Percentiles rank a stretch among this genome's conserved stretches.
phyloP scores from a whole-genome alignment of 2,797 vertebrate species.

The Urocyon cinereoargenteus region DNA sequence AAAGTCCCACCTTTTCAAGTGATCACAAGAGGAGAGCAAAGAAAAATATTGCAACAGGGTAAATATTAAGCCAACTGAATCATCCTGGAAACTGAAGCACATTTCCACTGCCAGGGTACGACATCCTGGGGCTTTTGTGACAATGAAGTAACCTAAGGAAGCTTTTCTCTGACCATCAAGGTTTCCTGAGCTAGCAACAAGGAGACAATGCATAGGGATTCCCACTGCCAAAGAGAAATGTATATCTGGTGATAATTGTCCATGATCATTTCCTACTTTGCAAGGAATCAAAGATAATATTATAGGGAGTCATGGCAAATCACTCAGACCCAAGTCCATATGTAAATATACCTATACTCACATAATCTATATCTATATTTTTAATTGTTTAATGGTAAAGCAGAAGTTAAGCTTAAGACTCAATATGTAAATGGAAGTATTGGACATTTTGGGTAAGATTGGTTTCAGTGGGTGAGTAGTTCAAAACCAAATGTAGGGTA shows the following conservation, averaged over 20 bases:
- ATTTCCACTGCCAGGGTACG: background rate
- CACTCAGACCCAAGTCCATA: background rate
- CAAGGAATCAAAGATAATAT: background rate
- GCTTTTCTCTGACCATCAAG: background rate
- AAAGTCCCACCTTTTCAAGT: background rate
- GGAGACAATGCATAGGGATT: rapidly evolving
- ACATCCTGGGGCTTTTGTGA: background rate
- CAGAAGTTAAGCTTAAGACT: constrained; percentile 67
- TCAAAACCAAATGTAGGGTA: constrained; percentile 42
- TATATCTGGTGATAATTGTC: background rate
- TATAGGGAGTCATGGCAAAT: background rate
- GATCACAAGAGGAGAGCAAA: background rate
- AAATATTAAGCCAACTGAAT: background rate
- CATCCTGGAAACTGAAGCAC: background rate
- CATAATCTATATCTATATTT: background rate
- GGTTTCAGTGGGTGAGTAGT: constrained; percentile 4
- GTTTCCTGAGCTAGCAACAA: background rate
- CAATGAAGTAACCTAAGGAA: background rate
- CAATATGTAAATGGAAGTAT: constrained; percentile 33
- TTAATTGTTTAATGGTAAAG: constrained; percentile 24
- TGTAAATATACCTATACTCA: background rate
- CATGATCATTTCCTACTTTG: background rate
- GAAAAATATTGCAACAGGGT: background rate
- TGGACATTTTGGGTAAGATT: constrained; percentile 59
- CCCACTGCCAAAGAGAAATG: background rate